These are phyloP conservation scores for Condylostylus longicornis DNA, from an alignment of 1,140 invertebrate genomes.

Conservation along the genomic window DNA sequence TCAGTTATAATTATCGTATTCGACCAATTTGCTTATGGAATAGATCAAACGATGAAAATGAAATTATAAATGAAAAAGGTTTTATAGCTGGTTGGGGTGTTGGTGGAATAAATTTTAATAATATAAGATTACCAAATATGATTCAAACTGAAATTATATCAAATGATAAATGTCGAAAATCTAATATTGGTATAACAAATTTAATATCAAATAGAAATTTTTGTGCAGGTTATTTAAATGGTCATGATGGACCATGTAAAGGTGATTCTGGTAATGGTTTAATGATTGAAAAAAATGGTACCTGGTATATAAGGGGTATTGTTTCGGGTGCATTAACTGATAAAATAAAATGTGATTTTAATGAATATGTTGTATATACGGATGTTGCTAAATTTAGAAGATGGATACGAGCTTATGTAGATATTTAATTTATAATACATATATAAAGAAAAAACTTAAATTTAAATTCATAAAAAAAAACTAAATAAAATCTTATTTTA, in stretches of 20 bases:
- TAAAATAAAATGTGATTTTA: slow-evolving; percentile 15
- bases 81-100: slow-evolving; percentile 24
- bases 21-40: slow-evolving; percentile 26
- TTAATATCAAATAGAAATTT: slow-evolving; percentile 21
- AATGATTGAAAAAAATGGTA: slow-evolving; percentile 14
- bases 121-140: slow-evolving; percentile 11
- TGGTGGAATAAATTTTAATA: slow-evolving; percentile 11
- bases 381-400: slow-evolving; percentile 17
- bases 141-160: slow-evolving; percentile 13
- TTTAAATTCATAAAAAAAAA: no score
- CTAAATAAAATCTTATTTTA: no score
- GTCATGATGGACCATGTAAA: slow-evolving; percentile 11
- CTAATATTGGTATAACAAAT: slow-evolving; percentile 12
- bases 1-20: slow-evolving; percentile 12
- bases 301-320: slow-evolving; percentile 20
- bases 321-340: slow-evolving; percentile 13
- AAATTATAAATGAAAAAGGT: slow-evolving; percentile 10
- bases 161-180: slow-evolving; percentile 12
- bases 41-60: slow-evolving; percentile 3
- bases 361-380: slow-evolving; percentile 21
- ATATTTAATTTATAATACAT: no score
- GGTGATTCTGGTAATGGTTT: slow-evolving; percentile 22
- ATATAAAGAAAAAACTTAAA: no score
- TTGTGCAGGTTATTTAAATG: slow-evolving; percentile 20
- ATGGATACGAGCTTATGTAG: no score